Percentiles rank a stretch among this genome's conserved stretches.
phyloP scores from a whole-genome alignment of 2,888 invertebrate genomes.

The Thymelicus acteon region DNA sequence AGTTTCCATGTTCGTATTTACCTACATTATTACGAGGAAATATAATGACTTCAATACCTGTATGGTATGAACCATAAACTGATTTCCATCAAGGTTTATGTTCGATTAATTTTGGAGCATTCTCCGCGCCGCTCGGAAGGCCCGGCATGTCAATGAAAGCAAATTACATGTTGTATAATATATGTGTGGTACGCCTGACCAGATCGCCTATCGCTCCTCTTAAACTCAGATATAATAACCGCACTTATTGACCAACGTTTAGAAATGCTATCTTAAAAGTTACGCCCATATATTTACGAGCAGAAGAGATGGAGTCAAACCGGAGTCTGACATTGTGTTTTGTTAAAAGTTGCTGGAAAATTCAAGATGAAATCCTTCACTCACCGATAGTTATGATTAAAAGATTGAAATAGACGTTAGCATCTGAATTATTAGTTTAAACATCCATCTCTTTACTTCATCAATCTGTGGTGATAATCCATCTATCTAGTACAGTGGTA shows the following conservation, averaged over 20 bases:
- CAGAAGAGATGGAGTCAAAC: too few species aligned
- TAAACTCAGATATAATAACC: slow-evolving; percentile 54
- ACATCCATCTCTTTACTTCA: too few species aligned
- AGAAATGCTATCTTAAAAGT: slow-evolving; percentile 10
- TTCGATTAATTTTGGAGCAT: slow-evolving; percentile 77
- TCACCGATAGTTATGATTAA: too few species aligned
- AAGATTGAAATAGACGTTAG: too few species aligned
- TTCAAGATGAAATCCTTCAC: too few species aligned
- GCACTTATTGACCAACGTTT: slow-evolving; percentile 52
- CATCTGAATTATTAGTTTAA: too few species aligned
- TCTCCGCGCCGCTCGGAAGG: slow-evolving; percentile 61
- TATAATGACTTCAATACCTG: slow-evolving; percentile 28
- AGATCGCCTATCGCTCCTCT: slow-evolving; percentile 48
- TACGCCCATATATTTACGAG: slow-evolving; percentile 1
- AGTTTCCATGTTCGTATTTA: slow-evolving; percentile 27
- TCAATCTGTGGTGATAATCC: too few species aligned
- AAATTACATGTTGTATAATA: slow-evolving; percentile 69
- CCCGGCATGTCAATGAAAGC: slow-evolving; percentile 77
- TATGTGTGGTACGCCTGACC: slow-evolving; percentile 49
- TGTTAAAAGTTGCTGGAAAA: too few species aligned
- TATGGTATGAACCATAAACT: slow-evolving; percentile 54
- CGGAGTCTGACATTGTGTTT: too few species aligned
- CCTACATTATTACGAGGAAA: slow-evolving; percentile 17
- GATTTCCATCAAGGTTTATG: slow-evolving; percentile 65
- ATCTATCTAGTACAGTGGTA: too few species aligned